Evolutionary conservation across 2,113 vertebrate species (phyloP), one percentile per base, ranked within the genome.

Genomic region (Crotalus helleri): DNA sequence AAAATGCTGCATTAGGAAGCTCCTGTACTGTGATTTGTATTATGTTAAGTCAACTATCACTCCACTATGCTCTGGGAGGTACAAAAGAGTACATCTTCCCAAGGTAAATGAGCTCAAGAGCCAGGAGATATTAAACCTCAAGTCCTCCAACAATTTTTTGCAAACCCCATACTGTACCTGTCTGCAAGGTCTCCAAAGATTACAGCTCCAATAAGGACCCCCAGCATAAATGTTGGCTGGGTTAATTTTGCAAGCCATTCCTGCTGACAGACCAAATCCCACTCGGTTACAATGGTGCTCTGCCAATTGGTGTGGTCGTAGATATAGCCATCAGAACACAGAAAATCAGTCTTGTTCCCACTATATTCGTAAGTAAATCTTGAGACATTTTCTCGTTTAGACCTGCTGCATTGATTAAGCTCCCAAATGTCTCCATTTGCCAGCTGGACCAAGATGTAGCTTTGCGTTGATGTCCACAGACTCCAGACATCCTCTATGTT

Each of bases 141-240:
- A 49, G 4, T 51, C 61, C 46, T 44, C 54, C 59, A 54, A 21
- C 3, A 57, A 53, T 19, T 17, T 85, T 39, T 54, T 23, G 44
- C 19, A 93, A 93, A 87, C 29, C 21, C 69, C 39, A 21, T 91
- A 95, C 92, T 94, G 95, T 97, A 99, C 99, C 99, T 99, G 97
- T 99, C 99, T 93, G 99, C 98, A 29, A 99, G 87, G 94, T 98
- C 98, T 91, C 99, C 99, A 94, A 99, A 99, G 96, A 98, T 91
- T 91, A 99, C 95, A 0, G 99, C 98, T 92, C 99, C 99, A 4
- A 99, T 93, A 93, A 99, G 97, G 61, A 99, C 98, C 92, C 99
- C 99, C 90, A 99, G 33, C 99, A 99, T 99, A 96, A 99, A 99
- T 0, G 97, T 98, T 59, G 99, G 99, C 96, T 99, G 99, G 92